Conservation (phyloP, 2,113 vertebrate species). For the Tyrannus savana region DNA sequence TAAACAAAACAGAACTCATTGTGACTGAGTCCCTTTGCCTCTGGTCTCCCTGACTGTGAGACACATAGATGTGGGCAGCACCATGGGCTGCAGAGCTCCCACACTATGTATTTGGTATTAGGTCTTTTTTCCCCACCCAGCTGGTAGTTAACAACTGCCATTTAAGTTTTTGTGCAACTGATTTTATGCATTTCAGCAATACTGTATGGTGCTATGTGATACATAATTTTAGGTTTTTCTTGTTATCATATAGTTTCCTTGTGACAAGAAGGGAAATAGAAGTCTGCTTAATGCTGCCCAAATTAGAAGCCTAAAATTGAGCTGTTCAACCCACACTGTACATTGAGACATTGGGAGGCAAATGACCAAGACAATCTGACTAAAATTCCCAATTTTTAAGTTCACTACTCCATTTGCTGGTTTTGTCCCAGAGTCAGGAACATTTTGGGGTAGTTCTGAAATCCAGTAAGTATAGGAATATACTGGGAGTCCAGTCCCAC, state of each 20-base stretch:
- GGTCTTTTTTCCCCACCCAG: not conserved
- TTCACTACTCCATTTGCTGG: not conserved
- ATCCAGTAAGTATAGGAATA: not conserved
- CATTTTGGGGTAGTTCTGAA: not conserved
- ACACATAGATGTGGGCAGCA: not conserved
- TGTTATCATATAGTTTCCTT: not conserved
- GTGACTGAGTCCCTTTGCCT: not conserved
- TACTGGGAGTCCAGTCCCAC: not conserved
- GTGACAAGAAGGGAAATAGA: not conserved
- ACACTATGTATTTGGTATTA: not conserved
- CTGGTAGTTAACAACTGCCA: not conserved
- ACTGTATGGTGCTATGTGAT: not conserved
- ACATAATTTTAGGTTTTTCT: not conserved
- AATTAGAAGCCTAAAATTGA: not conserved
- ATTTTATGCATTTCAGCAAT: not conserved
- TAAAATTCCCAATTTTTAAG: not conserved
- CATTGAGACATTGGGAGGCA: not conserved
- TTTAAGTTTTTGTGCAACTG: not conserved
- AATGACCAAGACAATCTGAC: not conserved
- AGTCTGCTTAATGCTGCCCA: not conserved
- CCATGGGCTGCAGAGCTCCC: not conserved
- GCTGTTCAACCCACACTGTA: not conserved
- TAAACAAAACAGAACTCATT: not conserved
- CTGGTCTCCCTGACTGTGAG: not conserved
- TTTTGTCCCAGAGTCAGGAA: not conserved